A percentile compares a stretch with the other conserved stretches of the same genome.
Conservation (phyloP, 64 coral and sea anemone species). For the Montipora foliosa region DNA sequence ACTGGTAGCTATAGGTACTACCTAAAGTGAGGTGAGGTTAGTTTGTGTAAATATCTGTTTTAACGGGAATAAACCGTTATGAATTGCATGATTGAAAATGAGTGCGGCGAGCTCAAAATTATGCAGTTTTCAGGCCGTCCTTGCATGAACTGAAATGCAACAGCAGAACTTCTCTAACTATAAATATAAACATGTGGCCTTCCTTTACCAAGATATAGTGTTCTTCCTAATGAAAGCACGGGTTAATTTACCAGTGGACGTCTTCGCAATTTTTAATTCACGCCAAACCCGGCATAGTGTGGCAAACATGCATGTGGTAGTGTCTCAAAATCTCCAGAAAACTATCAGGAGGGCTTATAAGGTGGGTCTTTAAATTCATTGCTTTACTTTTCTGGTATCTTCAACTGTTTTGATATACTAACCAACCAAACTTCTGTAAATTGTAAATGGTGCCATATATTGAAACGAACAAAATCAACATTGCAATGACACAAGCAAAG, state of each 20-base stretch:
- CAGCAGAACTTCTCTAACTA: constrained; percentile 10
- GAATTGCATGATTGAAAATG: neutral
- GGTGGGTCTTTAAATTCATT: constrained; percentile 1
- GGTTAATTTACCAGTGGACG: neutral
- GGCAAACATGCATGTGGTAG: constrained; percentile 1
- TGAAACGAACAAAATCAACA: constrained; percentile 33
- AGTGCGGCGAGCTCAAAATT: neutral
- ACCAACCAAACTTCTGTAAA: constrained; percentile 39
- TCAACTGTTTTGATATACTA: constrained; percentile 18
- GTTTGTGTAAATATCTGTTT: neutral
- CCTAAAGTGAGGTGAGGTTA: neutral
- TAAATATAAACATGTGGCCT: constrained; percentile 14
- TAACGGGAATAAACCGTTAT: neutral
- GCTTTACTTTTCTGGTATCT: constrained; percentile 48
- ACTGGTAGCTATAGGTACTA: neutral
- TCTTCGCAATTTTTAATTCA: constrained; percentile 34
- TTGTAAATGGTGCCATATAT: constrained; percentile 28
- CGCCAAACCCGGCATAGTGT: constrained; percentile 28
- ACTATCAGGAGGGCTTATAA: constrained; percentile 14
- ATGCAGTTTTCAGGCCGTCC: constrained; percentile 4
- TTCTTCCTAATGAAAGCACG: neutral
- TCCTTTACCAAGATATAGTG: constrained; percentile 11
- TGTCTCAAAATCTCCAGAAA: constrained; percentile 6
- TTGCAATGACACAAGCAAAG: neutral
- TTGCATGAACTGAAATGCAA: constrained; percentile 7